Percentiles rank a stretch among this genome's conserved stretches.
Evolutionary conservation across 2,888 invertebrate genomes (phyloP).

Genomic region (Rhabditophanes sp.): DNA sequence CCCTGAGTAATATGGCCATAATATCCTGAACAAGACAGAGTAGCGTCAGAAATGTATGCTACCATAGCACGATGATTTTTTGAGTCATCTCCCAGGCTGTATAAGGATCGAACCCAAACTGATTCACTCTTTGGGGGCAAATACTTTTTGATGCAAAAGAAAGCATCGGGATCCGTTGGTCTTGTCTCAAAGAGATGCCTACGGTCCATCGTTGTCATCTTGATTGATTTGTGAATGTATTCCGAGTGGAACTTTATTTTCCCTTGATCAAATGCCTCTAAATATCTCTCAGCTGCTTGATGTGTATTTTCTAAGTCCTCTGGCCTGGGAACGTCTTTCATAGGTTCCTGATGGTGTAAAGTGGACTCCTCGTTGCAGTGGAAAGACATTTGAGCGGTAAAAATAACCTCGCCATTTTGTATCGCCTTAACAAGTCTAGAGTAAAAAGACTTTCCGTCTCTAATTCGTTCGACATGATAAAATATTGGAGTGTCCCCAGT

Average conservation of each 20-base stretch:
- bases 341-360: constrained; percentile 44
- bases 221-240: too few species aligned
- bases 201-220: too few species aligned
- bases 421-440: constrained; percentile 46
- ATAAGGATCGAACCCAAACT: too few species aligned
- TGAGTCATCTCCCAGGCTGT: too few species aligned
- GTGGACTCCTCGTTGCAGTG: constrained; percentile 32
- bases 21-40: too few species aligned
- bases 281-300: background rate
- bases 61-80: constrained; percentile 9
- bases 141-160: too few species aligned
- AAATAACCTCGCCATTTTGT: constrained; percentile 45
- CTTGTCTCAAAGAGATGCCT: too few species aligned
- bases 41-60: constrained; percentile 15
- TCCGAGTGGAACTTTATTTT: too few species aligned
- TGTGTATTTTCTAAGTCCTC: constrained; percentile 34
- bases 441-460: constrained; percentile 46
- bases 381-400: constrained; percentile 40
- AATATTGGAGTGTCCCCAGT: constrained; percentile 44
- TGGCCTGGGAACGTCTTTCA: constrained; percentile 46
- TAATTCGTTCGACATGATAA: constrained; percentile 46
- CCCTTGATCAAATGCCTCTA: too few species aligned
- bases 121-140: too few species aligned
- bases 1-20: constrained; percentile 22
- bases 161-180: too few species aligned